Evolutionary conservation across 2,113 vertebrate species (phyloP), one percentile per base, ranked within the genome.

Genomic region (Tinamus guttatus): DNA sequence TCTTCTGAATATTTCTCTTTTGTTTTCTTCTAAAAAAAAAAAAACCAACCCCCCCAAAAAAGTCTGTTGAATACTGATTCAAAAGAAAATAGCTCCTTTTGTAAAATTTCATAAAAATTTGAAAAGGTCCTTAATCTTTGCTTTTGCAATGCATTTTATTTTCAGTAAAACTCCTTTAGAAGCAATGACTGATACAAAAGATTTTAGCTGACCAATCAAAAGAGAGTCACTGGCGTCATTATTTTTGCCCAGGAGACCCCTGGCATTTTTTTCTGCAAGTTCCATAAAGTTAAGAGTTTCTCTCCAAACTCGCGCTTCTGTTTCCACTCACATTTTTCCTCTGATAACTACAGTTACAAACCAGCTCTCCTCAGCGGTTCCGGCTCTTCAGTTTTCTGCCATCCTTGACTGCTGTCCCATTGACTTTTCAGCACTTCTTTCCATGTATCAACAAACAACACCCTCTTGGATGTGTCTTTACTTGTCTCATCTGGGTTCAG

Each of bases 391-490:
- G 38, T 54, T 45, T 25, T 43, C 30, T 32, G 25, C 6, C n/a
- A 13, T 16, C 45, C 36, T 63, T 0, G 0, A 30, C 7, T 1
- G 0, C 34, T 19, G 27, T 14, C 13, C 45, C 32, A 28, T 9
- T 32, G 54, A 20, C 64, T 19, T 2, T 0, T 59, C 30, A 25
- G 25, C 12, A 24, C 8, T 30, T 2, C 2, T 22, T 77, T 41
- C 24, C 47, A 8, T 25, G 27, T 14, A 21, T 11, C 59, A 60
- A 59, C 24, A 24, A 41, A 4, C 18, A 1, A 4, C 0, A 0
- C 19, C 32, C 34, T 28, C 34, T 3, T 22, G 51, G 58, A 59
- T 15, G 38, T 77, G 16, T 25, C 36, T 85, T 89, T 43, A 9
- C 62, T 40, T 13, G 24, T 27, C 43, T 36, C 1, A 0, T n/a